Evolutionary conservation across 2,113 vertebrate species (phyloP).

Genomic region (Dipodomys merriami): DNA sequence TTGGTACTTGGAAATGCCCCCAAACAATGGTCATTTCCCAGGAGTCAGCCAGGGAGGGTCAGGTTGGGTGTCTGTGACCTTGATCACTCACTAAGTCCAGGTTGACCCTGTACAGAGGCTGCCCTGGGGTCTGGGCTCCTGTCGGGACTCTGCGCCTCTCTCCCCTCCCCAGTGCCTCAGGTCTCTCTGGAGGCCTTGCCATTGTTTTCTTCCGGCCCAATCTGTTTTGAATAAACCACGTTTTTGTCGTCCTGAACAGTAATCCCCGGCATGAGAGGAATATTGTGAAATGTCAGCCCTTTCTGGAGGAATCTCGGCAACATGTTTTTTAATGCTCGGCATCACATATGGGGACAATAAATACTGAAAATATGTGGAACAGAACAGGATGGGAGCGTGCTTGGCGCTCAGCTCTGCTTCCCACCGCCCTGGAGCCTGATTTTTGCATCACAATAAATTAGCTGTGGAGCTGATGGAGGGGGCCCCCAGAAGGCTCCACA

Average conservation of each 20-base stretch:
- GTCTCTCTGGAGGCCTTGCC: constrained; percentile 33
- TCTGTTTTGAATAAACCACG: constrained; percentile 83
- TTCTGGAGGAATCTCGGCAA: constrained; percentile 82
- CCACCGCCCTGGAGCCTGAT: constrained; percentile 71
- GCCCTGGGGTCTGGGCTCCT: not conserved
- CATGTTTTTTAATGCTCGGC: constrained; percentile 82
- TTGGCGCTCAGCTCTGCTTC: constrained; percentile 76
- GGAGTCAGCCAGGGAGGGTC: not conserved
- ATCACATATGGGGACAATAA: constrained; percentile 84
- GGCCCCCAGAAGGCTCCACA: not conserved
- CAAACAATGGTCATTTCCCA: too few species aligned
- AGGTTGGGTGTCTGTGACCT: not conserved
- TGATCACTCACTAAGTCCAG: not conserved
- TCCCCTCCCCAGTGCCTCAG: not conserved
- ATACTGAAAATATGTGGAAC: constrained; percentile 81
- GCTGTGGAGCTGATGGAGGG: not conserved
- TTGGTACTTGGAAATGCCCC: not conserved
- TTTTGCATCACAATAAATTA: constrained; percentile 80
- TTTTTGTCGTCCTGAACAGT: constrained; percentile 79
- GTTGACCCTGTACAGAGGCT: not conserved
- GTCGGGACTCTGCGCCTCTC: not conserved
- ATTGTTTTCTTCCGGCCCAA: constrained; percentile 76
- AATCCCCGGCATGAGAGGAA: constrained; percentile 80
- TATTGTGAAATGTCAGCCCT: constrained; percentile 83
- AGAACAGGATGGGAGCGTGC: constrained; percentile 80